These are phyloP conservation scores for Andricus curvator DNA, from an alignment of 2,888 invertebrate species.

Conservation along the genomic window DNA sequence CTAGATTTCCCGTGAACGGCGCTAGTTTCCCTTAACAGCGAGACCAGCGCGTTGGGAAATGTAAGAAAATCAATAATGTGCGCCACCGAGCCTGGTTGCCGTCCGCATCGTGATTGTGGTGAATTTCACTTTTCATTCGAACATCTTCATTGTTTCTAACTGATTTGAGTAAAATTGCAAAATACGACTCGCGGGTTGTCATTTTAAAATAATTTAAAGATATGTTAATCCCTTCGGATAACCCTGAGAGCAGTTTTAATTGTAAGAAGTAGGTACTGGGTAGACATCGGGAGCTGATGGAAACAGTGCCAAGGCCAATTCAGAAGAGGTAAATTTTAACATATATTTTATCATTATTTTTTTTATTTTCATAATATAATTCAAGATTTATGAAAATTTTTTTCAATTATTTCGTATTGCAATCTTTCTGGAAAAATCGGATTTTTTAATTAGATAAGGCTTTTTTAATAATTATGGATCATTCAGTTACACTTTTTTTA, in stretches of 20 bases:
- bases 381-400: too few relatives aligned
- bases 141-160: not conserved
- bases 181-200: not conserved
- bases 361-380: not conserved
- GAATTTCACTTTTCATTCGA: not conserved
- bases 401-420: too few relatives aligned
- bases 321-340: not conserved
- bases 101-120: constrained; percentile 7
- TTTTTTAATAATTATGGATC: too few relatives aligned
- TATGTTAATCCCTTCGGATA: not conserved
- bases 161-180: not conserved
- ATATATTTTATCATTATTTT: not conserved
- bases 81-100: constrained; percentile 14
- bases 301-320: constrained; percentile 33
- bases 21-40: constrained; percentile 11
- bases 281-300: not conserved
- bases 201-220: not conserved
- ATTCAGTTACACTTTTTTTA: too few relatives aligned
- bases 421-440: too few relatives aligned
- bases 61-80: constrained; percentile 34
- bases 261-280: not conserved
- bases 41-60: not conserved
- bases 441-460: too few relatives aligned
- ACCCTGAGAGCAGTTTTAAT: not conserved
- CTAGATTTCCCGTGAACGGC: not conserved